Evolutionary conservation across 2,113 vertebrate species (phyloP).

Genomic region (Panurus biarmicus): DNA sequence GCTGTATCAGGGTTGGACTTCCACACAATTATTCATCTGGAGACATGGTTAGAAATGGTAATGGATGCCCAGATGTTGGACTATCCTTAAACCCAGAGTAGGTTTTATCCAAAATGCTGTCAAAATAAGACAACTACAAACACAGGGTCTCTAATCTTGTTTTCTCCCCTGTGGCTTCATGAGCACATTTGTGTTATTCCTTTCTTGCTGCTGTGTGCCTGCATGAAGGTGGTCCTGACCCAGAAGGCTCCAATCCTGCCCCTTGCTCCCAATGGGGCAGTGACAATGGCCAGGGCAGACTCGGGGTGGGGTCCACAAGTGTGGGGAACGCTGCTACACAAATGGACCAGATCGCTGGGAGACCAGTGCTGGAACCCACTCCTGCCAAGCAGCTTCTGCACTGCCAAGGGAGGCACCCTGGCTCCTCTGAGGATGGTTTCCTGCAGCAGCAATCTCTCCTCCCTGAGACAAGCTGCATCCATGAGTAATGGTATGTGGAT

Average conservation of each 20-base stretch:
- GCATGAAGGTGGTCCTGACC: rapidly evolving
- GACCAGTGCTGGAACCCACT: not conserved
- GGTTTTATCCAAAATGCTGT: not conserved
- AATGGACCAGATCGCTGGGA: rapidly evolving
- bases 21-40: not conserved
- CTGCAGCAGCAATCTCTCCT: not conserved
- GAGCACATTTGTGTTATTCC: not conserved
- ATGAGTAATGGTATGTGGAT: not conserved
- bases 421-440: not conserved
- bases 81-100: not conserved
- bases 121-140: not conserved
- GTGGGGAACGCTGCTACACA: not conserved
- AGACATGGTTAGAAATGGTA: not conserved
- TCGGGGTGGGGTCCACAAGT: rapidly evolving
- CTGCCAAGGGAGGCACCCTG: not conserved
- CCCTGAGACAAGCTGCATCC: not conserved
- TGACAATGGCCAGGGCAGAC: rapidly evolving
- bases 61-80: not conserved
- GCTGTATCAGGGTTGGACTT: not conserved
- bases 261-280: not conserved
- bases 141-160: not conserved
- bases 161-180: not conserved
- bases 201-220: not conserved
- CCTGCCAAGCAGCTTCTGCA: rapidly evolving
- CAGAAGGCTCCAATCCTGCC: not conserved